Evolutionary conservation across 2,113 vertebrate species (phyloP), one percentile per base, ranked within the genome.

Genomic region (Spea multiplicata): DNA sequence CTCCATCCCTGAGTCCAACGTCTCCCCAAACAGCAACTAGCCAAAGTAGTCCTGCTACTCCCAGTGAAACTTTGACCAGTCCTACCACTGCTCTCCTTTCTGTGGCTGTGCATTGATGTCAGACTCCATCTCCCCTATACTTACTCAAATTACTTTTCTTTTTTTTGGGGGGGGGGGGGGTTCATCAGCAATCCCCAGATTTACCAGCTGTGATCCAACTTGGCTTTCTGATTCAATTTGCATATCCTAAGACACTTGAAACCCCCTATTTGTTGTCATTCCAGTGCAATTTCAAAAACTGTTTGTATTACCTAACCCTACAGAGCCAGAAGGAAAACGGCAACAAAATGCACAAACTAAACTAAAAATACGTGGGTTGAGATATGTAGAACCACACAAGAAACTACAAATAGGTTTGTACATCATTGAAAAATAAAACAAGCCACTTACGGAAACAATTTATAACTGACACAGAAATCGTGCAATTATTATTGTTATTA

Each of bases 21-120:
- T 97, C 97, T 76, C 96, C 97, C 75, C 96, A 97, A 86, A 97
- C 96, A 82, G 95, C 94, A 83, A 94, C 95, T 76, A 96, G 96
- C 93, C 97, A 98, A 87, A 96, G 97, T 91, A 99, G 97, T 91
- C 97, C 97, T 4, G 94, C 95, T 49, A 96, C 95, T 81, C 96
- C 96, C 72, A 96, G 96, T 88, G 95, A 99, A 83, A 95, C 95
- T 82, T 93, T 98, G 75, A 97, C 95, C 81, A 93, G 93, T 88
- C 94, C 96, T 55, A 83, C 94, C 78, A 90, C 95, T 17, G 92
- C 95, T 4, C 89, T 98, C 86, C 97, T 96, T 90, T 97, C 96
- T 1, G 96, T 98, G 83, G 95, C 96, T 61, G 75, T 76, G n/a
- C 75, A 76, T 16, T 76, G 52, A 70, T 30, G 5, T 0, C 65